Conservation (phyloP, 1,140 invertebrate species). For the Saccostrea glomerata region DNA sequence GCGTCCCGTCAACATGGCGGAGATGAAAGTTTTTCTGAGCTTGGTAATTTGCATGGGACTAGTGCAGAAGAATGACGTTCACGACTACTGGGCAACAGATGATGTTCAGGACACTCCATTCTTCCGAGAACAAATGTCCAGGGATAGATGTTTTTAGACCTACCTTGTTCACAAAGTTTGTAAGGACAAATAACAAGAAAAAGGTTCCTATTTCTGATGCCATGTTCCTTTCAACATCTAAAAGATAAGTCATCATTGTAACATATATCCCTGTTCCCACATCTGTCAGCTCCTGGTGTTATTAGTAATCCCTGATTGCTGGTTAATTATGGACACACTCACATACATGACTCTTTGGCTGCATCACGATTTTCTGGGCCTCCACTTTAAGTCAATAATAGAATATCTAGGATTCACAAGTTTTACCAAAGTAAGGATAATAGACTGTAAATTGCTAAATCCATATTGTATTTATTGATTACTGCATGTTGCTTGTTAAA, state of each 20-base stretch:
- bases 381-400: too few relatives aligned
- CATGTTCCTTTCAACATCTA: background rate
- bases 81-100: constrained; percentile 36
- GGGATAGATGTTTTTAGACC: background rate
- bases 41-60: constrained; percentile 3
- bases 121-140: background rate
- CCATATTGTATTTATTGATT: background rate
- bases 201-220: constrained; percentile 27
- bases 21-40: constrained; percentile 42
- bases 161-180: constrained; percentile 66
- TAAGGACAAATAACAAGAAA: constrained; percentile 56
- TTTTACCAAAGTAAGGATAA: background rate
- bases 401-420: background rate
- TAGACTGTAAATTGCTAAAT: constrained; percentile 18
- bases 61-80: constrained; percentile 32
- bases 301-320: too few relatives aligned
- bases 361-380: too few relatives aligned
- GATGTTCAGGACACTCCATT: constrained; percentile 49
- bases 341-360: too few relatives aligned
- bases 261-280: background rate
- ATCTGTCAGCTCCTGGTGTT: background rate
- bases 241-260: background rate
- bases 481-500: background rate
- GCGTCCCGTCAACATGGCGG: background rate
- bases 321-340: too few relatives aligned